Base-by-base conservation (phyloP, 2,113 vertebrate species). In the Phasianus colchicus region DNA sequence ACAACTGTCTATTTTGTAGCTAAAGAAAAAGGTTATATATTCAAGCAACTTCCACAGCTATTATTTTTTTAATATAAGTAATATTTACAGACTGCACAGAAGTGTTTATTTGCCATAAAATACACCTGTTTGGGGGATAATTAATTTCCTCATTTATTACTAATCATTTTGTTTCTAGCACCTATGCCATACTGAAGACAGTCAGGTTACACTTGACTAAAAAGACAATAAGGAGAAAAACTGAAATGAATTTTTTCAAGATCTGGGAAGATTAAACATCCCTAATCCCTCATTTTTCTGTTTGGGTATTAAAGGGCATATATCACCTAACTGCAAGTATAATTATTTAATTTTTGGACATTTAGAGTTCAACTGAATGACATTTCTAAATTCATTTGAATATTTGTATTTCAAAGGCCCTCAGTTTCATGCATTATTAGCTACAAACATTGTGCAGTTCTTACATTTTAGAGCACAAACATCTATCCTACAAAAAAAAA, bases 91-190 rank as follows among this genome's bases (percentile, higher is more conserved):
- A 21, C 43, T 58, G 54, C 13, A 57, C 45, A 12, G 14, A 92
- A 91, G 50, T 22, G 24, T 54, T 84, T 64, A 27, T 17, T 52
- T 71, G 38, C 45, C 61, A 13, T 48, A 58, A 69, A 38, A 42
- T 17, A 36, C 32, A 69, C 21, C 47, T 67, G 21, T 17, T 65
- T 83, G 55, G 36, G 32, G 95, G 34, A 84, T 48, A 93, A 84
- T 30, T 30, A 55, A 83, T 74, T 94, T 91, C 63, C 86, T 78
- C 69, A 76, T 86, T 96, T 92, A 88, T 80, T 83, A 72, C 45
- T 82, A 92, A 90, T n/a, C 74, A 76, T 72, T 88, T 86, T 87
- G 83, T 86, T 95, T 88, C 85, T 91, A 97, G 83, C 64, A 70
- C 70, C 75, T 65, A 91, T 6, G 32, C 63, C 55, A 18, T 38